A percentile compares a stretch with the other conserved stretches of the same genome.
Conservation (phyloP, 53 echinoderm and acorn worm species). For the Arbacia lixula region DNA sequence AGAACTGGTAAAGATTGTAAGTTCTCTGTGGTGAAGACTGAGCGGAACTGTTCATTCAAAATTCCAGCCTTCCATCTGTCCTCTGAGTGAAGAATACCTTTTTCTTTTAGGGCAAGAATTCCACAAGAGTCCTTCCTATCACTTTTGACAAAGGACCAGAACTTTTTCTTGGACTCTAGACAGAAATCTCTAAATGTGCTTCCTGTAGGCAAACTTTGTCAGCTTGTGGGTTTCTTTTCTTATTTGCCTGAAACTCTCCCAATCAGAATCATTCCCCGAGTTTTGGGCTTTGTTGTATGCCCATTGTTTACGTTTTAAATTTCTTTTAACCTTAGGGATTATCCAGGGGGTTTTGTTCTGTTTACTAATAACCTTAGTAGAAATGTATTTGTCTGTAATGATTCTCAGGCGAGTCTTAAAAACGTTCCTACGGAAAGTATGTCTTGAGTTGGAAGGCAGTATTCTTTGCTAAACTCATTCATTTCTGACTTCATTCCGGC, state of each 20-base stretch:
- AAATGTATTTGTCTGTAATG: not conserved
- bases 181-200: conserved; percentile 52
- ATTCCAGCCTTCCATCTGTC: conserved; percentile 23
- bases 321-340: not conserved
- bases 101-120: conserved; percentile 41
- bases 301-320: not conserved
- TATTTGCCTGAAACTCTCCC: conserved; percentile 36
- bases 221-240: conserved; percentile 46
- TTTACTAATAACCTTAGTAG: conserved; percentile 2
- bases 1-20: not conserved
- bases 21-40: conserved; percentile 48
- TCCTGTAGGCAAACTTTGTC: conserved; percentile 39
- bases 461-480: conserved; percentile 1
- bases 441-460: not conserved
- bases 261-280: conserved; percentile 26
- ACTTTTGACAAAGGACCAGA: conserved; percentile 45
- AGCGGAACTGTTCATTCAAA: conserved; percentile 28
- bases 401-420: not conserved
- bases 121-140: conserved; percentile 15
- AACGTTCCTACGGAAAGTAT: no score
- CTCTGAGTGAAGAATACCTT: conserved; percentile 29
- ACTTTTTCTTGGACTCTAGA: conserved; percentile 45
- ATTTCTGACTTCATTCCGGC: conserved; percentile 4
- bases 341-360: conserved; percentile 5
- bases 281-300: not conserved